Percentiles rank a stretch among this genome's conserved stretches.
These are phyloP conservation scores for Ficedula albicollis DNA, from an alignment of 2,797 vertebrate species.

Conservation along the genomic window DNA sequence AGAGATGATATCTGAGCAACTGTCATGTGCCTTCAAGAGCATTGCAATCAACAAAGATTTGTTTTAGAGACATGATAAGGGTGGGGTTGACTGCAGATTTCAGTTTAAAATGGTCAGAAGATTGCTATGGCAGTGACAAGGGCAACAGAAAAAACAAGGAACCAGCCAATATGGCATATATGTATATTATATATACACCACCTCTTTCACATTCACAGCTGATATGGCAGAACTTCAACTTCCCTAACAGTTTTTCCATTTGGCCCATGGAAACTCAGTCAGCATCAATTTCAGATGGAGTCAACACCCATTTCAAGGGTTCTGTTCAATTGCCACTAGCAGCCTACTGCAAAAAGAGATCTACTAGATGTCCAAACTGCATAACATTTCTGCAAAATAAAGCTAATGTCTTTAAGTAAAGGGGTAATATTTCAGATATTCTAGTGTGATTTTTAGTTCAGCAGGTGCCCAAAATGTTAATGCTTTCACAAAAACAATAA, in stretches of 20 bases:
- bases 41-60: neutral
- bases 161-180: neutral
- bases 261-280: neutral
- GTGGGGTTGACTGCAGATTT: neutral
- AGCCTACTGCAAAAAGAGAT: neutral
- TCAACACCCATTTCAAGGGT: neutral
- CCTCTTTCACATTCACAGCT: neutral
- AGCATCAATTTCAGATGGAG: neutral
- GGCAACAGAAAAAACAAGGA: neutral
- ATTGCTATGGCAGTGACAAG: neutral
- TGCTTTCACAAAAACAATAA: neutral
- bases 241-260: constrained; percentile 1
- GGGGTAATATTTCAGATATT: neutral
- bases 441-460: neutral
- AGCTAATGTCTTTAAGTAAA: neutral
- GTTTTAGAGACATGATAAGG: neutral
- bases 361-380: neutral
- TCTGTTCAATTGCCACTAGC: neutral
- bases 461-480: neutral
- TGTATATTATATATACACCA: neutral
- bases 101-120: neutral
- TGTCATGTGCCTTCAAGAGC: neutral
- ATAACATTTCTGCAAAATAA: neutral
- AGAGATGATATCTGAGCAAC: constrained; percentile 27
- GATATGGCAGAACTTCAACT: constrained; percentile 23